Evolutionary conservation across 2,113 vertebrate species (phyloP), one percentile per base, ranked within the genome.

Genomic region (Ciconia boyciana): DNA sequence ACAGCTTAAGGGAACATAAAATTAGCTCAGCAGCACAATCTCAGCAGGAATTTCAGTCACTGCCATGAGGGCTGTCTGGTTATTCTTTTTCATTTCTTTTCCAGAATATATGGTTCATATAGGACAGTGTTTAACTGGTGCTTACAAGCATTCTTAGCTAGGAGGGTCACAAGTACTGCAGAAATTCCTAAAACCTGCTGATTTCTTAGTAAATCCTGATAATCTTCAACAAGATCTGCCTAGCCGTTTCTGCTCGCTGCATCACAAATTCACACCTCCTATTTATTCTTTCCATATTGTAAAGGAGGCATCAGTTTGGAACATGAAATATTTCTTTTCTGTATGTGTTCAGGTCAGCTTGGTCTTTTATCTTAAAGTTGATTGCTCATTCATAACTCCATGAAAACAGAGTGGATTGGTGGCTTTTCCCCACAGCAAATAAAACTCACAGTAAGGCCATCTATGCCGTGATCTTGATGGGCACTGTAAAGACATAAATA

Each of bases 401-500:
- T 8, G 55, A 32, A 81, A 72, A 62, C 3, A 3, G 34, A 29
- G n/a, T 6, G 28, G 32, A 6, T 10, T 12, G 28, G 22, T 14
- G 58, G 34, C 54, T 83, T 88, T 65, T 34, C 36, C 68, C 25
- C 69, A 51, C 55, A 39, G 55, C 60, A 81, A 58, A 78, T 8
- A 66, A 58, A 81, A 19, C 43, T 16, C 48, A 0, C 4, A 21
- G 44, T 10, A 21, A 28, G 22, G 46, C 26, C 39, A 28, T 18
- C n/a, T 2, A 1, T 18, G 26, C 46, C 13, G 21, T 3, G 61
- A 11, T 21, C 31, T 13, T 6, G 31, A 15, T 10, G 52, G 24
- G 61, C 20, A 58, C 25, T 0, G 0, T 17, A n/a, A 26, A 8
- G 58, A 6, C 15, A 21, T 0, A 8, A 22, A 39, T 3, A 69